Base-by-base conservation (phyloP, 2,113 vertebrate genomes). In the Nycticebus coucang region DNA sequence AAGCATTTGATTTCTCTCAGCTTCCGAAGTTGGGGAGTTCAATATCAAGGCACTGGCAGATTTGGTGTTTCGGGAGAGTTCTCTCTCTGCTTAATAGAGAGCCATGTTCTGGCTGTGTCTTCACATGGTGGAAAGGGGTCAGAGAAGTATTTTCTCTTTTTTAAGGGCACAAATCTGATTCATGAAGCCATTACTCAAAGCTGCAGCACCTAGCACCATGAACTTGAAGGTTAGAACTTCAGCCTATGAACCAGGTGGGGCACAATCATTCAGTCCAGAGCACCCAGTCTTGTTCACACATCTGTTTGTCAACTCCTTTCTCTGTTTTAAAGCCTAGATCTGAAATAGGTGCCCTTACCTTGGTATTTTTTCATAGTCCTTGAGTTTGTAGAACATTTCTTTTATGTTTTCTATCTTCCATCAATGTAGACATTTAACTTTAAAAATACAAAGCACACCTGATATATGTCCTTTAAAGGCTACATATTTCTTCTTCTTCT, bases 141-240 rank as follows among this genome's bases (percentile, higher is more conserved):
- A 8, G n/a, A 30, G 19, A 85, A 10, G 7, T 75, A 6, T 4
- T 30, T 8, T 60, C 55, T 37, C 18, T 62, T 75, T 75, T 26
- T 15, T 15, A 59, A 87, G 26, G 18, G 22, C 18, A 60, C 26
- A 4, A 60, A 62, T 88, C 30, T 28, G 57, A 45, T 60, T 9
- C 14, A 24, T 17, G 19, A 50, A 21, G 5, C 1, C 28, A 24
- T 13, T 7, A 45, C 26, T 1, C 17, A 1, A 18, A 77, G 3
- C 13, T 41, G 41, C 41, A 41, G 41, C 28, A 62, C 28, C 28
- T 30, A 60, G n/a, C 15, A 62, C 7, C 8, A 12, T 62, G n/a
- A 50, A 11, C 22, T 62, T n/a, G 13, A 28, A 13, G 37, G 10
- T 24, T 26, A 18, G 19, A 12, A 64, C 45, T 41, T 88, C 86